Evolutionary conservation across 2,113 vertebrate genomes (phyloP).

Genomic region (Brevimyrus niger): DNA sequence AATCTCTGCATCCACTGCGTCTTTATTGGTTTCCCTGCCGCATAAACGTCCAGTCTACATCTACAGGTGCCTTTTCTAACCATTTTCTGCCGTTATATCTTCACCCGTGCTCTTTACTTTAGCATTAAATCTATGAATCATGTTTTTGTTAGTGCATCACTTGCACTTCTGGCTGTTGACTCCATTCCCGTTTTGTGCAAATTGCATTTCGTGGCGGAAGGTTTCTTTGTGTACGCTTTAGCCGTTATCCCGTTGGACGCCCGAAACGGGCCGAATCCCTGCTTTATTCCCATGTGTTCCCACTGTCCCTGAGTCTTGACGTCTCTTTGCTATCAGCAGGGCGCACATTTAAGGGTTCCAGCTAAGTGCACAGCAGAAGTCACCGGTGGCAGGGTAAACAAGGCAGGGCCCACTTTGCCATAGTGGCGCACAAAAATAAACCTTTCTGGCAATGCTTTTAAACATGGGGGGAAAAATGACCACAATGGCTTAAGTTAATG

Average conservation of each 20-base stretch:
- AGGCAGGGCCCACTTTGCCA: neutral
- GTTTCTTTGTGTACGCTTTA: neutral
- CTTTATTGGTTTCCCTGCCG: neutral
- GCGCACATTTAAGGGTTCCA: neutral
- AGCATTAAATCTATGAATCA: neutral
- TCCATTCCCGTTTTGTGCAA: neutral
- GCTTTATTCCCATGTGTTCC: neutral
- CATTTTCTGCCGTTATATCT: neutral
- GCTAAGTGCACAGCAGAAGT: neutral
- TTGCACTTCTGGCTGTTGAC: neutral
- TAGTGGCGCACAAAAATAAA: neutral
- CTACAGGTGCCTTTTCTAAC: neutral
- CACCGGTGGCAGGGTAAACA: neutral
- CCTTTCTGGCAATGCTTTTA: constrained; percentile 8
- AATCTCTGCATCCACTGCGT: neutral
- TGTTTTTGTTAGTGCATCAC: neutral
- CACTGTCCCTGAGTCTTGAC: neutral
- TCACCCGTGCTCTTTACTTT: neutral
- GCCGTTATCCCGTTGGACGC: neutral
- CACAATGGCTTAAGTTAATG: constrained; percentile 4
- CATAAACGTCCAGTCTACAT: neutral
- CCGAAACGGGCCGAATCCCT: neutral
- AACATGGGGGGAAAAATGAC: neutral
- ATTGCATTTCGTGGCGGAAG: neutral
- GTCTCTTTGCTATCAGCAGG: neutral